Conservation (phyloP, 2,797 vertebrate species). For the Rachycentron canadum region DNA sequence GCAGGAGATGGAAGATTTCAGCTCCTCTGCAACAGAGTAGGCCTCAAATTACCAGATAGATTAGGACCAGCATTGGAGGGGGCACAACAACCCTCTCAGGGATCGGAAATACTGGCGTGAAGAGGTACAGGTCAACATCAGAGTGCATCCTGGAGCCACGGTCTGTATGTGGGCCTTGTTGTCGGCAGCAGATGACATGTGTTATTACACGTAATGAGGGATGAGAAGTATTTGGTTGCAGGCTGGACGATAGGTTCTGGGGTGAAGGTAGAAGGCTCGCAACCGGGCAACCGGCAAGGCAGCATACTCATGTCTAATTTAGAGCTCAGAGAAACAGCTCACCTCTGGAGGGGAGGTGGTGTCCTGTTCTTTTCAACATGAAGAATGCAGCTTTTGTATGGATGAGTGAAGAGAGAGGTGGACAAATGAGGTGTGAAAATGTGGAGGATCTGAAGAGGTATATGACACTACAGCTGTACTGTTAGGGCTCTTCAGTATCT, state of each 20-base stretch:
- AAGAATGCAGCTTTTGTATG: conserved; percentile 18
- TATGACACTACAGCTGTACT: conserved; percentile 38
- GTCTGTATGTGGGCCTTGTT: conserved; percentile 18
- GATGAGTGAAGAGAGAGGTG: conserved; percentile 37
- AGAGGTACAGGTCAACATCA: conserved; percentile 41
- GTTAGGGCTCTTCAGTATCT: conserved; percentile 7
- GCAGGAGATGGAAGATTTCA: conserved; percentile 46
- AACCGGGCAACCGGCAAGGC: conserved; percentile 7
- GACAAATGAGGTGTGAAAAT: conserved; percentile 39
- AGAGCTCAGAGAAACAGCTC: conserved; percentile 13
- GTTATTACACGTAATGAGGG: conserved; percentile 39
- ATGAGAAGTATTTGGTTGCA: conserved; percentile 26
- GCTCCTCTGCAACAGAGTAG: conserved; percentile 24
- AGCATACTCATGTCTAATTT: conserved; percentile 33
- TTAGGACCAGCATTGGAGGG: conserved; percentile 34
- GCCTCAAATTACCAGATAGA: conserved; percentile 54
- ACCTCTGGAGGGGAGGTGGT: conserved; percentile 10
- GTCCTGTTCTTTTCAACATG: conserved; percentile 19
- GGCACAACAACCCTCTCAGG: conserved; percentile 36
- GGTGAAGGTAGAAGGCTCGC: conserved; percentile 39
- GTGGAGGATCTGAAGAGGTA: conserved; percentile 44
- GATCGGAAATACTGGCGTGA: conserved; percentile 28
- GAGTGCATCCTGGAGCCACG: conserved; percentile 24
- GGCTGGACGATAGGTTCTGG: conserved; percentile 25
- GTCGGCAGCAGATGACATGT: conserved; percentile 27